phyloP scores from a whole-genome alignment of 37 sponge, comb jelly and placozoan genomes.

The Aplysina aerophoba region DNA sequence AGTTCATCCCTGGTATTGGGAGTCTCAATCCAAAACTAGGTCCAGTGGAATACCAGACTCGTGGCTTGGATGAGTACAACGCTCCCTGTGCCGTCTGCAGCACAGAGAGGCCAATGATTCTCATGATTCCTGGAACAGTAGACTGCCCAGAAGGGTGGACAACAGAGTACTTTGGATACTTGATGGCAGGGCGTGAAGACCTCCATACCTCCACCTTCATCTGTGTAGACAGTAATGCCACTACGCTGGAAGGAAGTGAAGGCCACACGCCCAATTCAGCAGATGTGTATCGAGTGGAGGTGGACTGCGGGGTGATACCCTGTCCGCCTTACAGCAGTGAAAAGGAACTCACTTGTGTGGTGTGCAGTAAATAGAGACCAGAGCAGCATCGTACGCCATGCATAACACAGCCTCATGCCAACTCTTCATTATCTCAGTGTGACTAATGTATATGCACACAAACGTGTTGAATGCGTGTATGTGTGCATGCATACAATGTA shows the following conservation, averaged over 20 bases:
- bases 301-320: background rate
- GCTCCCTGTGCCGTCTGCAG: constrained; percentile 2
- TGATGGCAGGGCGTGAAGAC: background rate
- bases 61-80: background rate
- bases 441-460: background rate
- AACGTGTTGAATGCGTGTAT: background rate
- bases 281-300: background rate
- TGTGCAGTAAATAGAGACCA: background rate
- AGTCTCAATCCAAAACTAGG: background rate
- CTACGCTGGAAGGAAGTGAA: background rate
- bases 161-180: background rate
- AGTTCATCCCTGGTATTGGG: background rate
- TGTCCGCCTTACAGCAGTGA: background rate
- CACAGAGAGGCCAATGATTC: background rate
- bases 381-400: no score
- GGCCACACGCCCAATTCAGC: background rate
- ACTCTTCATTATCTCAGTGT: no score
- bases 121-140: background rate
- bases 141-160: background rate
- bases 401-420: no score
- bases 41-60: background rate
- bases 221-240: background rate
- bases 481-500: background rate
- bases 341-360: constrained; percentile 21
- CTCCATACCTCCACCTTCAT: background rate